A percentile compares a stretch with the other conserved stretches of the same genome.
These are phyloP conservation scores for Miltochrista miniata DNA, from an alignment of 2,888 invertebrate genomes.

Conservation along the genomic window DNA sequence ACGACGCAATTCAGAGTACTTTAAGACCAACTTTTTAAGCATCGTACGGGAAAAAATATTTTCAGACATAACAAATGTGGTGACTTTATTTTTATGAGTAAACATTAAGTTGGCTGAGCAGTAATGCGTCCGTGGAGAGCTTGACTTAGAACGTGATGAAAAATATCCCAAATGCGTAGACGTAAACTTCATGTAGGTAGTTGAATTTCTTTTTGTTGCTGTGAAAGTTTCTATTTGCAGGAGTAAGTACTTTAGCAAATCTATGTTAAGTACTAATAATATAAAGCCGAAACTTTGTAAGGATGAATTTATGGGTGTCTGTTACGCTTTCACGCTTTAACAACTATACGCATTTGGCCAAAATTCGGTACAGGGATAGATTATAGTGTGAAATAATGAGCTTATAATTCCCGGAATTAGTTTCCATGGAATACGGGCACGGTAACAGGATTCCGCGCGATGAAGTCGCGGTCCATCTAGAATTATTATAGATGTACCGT, in stretches of 20 bases:
- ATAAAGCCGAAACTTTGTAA: too few relatives aligned
- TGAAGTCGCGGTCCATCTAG: too few relatives aligned
- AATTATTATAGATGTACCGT: too few relatives aligned
- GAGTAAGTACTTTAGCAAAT: conserved; percentile 30
- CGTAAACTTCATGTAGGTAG: conserved; percentile 68
- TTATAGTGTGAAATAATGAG: too few relatives aligned
- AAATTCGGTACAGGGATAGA: too few relatives aligned
- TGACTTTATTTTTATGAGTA: conserved; percentile 45
- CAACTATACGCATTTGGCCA: too few relatives aligned
- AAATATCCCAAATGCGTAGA: conserved; percentile 36
- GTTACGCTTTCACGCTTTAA: too few relatives aligned
- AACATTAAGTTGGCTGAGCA: conserved; percentile 34
- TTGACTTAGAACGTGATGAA: conserved; percentile 28
- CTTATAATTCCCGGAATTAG: too few relatives aligned
- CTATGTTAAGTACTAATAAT: too few relatives aligned
- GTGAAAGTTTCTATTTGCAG: conserved; percentile 7
- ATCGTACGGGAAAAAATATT: conserved; percentile 29
- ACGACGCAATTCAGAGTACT: neutral
- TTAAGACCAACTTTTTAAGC: conserved; percentile 19
- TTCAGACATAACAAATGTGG: conserved; percentile 28
- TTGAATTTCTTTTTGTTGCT: conserved; percentile 50
- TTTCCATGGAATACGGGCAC: too few relatives aligned
- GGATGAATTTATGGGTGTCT: too few relatives aligned
- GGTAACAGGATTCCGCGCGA: too few relatives aligned
- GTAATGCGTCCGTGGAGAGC: conserved; percentile 54